Base-by-base conservation (phyloP, 2,797 vertebrate genomes). In the Semaprochilodus insignis region DNA sequence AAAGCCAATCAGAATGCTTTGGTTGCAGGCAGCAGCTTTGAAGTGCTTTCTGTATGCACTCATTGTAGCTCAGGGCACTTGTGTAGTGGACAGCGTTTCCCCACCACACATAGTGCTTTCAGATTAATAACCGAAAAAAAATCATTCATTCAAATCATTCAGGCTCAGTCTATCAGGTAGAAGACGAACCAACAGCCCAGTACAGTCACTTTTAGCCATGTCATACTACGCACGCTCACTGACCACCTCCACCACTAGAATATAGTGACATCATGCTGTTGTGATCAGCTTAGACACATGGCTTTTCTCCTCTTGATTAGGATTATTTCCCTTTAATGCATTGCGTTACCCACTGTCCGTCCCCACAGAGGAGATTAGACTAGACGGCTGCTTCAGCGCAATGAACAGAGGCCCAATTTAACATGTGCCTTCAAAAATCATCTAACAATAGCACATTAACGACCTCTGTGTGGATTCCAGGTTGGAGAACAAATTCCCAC, bases 11-110 rank as follows among this genome's bases (percentile, higher is more conserved):
- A 92, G 90, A 91, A 76, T 86, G 84, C 89, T 90, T 91, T 71
- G 86, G 92, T 92, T 88, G 88, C 89, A 91, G 92, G 88, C 91
- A 86, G 86, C 78, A 48, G 91, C 95, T 95, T 96, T 95, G 95
- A 95, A 93, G 93, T 95, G 59, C 60, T n/a, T 57, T 78, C 51
- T 86, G 51, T 63, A 69, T 81, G 78, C 59, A 40, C 78, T 73
- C 34, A 63, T 69, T 83, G 71, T 75, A 76, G 78, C 81, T 81
- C 40, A 73, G 82, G 80, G 80, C 80, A 74, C 67, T 87, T 54
- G 76, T 60, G 69, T 52, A 81, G 63, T 73, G 78, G 72, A 27
- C 79, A 57, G 54, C 13, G 63, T 80, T 77, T 59, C 76, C 78
- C 51, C 54, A 65, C 27, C 72, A 74, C 67, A 66, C 80, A 73